Base-by-base conservation (phyloP, 2,888 invertebrate species). In the Acanthosepion pharaonis region DNA sequence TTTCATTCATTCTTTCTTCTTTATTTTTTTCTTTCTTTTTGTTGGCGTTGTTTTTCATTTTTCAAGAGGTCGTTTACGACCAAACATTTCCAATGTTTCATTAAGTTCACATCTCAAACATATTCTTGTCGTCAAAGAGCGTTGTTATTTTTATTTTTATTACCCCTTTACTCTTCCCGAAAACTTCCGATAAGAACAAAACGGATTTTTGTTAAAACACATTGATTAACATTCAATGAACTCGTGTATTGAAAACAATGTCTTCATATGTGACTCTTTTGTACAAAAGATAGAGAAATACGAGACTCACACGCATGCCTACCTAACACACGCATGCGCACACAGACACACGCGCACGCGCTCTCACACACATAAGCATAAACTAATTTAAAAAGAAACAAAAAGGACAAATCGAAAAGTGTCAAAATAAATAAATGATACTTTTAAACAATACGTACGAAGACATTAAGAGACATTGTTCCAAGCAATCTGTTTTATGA, bases 231-330 rank as follows among this genome's bases (percentile, higher is more conserved):
- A 33, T 78, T 78, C 78, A 78, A 78, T 78, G n/a, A 78, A 78
- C n/a, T 33, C 78, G n/a, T 78, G 78, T 78, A 78, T 78, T n/a
- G 78, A 78, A 78, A 78, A 78, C 78, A 78, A 78, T 78, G 78
- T 78, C 78, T 78, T 78, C 78, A 11, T 78, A 33, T 78, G 78
- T 2, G n/a, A n/a, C 78, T 11, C 78, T 78, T 78, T 78, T 78
- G 18, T 11, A n/a, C 11, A n/a, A 8, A 33, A 33, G n/a, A 33
- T 33, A 33, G 78, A 78, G n/a, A 78, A 78, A n/a, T 59, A 20
- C 5, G n/a, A n/a, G n/a, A 78, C 78, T n/a, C n/a, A 78, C 78
- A n/a, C 28, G 15, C 15, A 28, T n/a, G 78, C 9, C 23, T 6
- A 59, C 51, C 51, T 6, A 51, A 59, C 25, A 59, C 20, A 59